Evolutionary conservation across 2,113 vertebrate species (phyloP), one percentile per base, ranked within the genome.

Genomic region (Phoenicopterus ruber): DNA sequence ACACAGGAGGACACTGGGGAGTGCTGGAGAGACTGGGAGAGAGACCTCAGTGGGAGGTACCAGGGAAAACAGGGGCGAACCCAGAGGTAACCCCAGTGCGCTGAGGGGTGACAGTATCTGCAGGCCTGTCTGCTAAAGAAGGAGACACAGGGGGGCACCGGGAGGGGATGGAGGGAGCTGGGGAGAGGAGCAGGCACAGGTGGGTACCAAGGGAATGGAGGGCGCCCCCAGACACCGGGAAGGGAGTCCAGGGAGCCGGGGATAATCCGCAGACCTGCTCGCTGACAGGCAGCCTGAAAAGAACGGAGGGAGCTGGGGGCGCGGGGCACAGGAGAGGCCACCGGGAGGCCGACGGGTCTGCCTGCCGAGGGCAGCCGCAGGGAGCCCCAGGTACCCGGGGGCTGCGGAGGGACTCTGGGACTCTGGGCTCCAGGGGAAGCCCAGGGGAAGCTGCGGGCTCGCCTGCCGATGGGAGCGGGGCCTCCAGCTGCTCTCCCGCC

Each of bases 71-170:
- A 2, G 24, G 11, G 34, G 25, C 12, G 13, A 42, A 19, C 4
- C 6, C 17, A 29, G 44, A 63, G 12, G 26, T 16, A 36, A 13
- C 4, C 9, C 31, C 47, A 38, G 14, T 1, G 16, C 6, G 2
- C 21, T 10, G 21, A 14, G 15, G 19, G 12, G 10, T 2, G 13
- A 7, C 1, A 20, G 22, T 28, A 49, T 11, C 58, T 12, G 32
- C 40, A 44, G 20, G 6, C 12, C 28, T 32, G 57, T 6, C 74
- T 38, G 25, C 59, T 31, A 14, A 24, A 1, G 4, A 54, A 8
- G 10, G 34, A 42, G 6, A 57, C 11, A 25, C 10, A 7, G 18
- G 1, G 0, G 4, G 5, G 10, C 14, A 58, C 11, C 0, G 6
- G 55, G 34, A 65, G 4, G 6, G 2, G 14, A 54, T 1, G 8